Evolutionary conservation across 1,140 invertebrate genomes (phyloP), one percentile per base, ranked within the genome.

Genomic region (Drosophila albomicans): DNA sequence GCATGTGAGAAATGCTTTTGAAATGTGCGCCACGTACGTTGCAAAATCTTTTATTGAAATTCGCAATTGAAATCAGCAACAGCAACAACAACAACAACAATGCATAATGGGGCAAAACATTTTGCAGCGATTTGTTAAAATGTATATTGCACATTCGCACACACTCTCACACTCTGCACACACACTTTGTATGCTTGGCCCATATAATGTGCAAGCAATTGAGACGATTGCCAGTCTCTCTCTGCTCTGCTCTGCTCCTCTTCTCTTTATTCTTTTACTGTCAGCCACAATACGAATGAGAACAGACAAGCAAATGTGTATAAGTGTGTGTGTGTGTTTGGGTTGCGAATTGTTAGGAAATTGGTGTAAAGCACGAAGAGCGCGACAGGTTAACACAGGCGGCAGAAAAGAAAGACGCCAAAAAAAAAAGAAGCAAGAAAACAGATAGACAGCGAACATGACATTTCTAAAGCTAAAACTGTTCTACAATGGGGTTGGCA

Each of bases 1-100:
- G 81, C 81, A 84, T 77, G 77, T 74, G 77, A 80, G 78, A 78
- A 85, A 81, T 86, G 82, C 79, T 86, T 87, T 82, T 86, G 82
- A 86, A 74, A 86, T 86, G 68, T 82, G 72, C 82, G 76, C 79
- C 82, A 87, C 79, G 79, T 87, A 87, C 61, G 62, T 66, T 86
- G 82, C 75, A 77, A 82, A 79, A 82, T 70, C 65, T 65, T 75
- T 64, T 71, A 64, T 71, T 71, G 67, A 72, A 65, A 59, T 66
- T 68, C 56, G 63, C 71, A 74, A 76, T 76, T 76, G 67, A 79
- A 84, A 84, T 64, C 45, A 76, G 58, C 38, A 70, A 30, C 72
- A 78, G 32, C 52, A 78, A 62, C 66, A 41, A 15, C 35, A 38
- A 38, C 35, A 38, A 45, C 30, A 49, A 61, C 68, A 79, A 66